Conservation (phyloP, 2,797 vertebrate genomes). For the Tiaroga cobitis region DNA sequence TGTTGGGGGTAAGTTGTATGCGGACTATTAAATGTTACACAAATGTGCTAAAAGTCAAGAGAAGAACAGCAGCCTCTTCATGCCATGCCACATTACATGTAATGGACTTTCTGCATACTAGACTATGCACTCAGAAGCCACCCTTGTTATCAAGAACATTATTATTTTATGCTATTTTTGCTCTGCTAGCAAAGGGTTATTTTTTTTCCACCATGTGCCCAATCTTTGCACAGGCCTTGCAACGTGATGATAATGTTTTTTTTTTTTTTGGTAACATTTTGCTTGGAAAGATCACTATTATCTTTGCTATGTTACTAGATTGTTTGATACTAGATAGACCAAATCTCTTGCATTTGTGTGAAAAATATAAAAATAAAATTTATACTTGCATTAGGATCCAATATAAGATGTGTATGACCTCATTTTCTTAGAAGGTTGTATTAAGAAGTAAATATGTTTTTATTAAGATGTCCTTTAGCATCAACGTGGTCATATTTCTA, state of each 20-base stretch:
- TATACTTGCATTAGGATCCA: neutral
- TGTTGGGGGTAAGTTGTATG: neutral
- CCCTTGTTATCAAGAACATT: conserved; percentile 14
- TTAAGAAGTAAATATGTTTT: neutral
- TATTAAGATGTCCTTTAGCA: neutral
- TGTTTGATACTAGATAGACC: neutral
- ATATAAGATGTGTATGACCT: neutral
- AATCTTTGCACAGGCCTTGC: neutral
- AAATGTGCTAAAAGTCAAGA: conserved; percentile 7
- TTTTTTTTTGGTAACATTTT: neutral
- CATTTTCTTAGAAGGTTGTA: neutral
- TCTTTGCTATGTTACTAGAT: neutral
- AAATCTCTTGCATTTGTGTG: neutral
- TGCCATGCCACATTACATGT: conserved; percentile 23
- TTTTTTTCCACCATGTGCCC: neutral
- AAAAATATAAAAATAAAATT: neutral
- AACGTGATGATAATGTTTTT: neutral
- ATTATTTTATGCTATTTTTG: conserved; percentile 20
- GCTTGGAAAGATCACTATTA: neutral
- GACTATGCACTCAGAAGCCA: neutral
- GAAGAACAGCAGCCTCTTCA: conserved; percentile 21
- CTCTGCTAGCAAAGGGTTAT: neutral
- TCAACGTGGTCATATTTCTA: neutral
- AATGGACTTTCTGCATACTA: conserved; percentile 17
- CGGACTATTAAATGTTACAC: conserved; percentile 7